Evolutionary conservation across 2,888 invertebrate species (phyloP).

Genomic region (Nephrocerus scutellatus): DNA sequence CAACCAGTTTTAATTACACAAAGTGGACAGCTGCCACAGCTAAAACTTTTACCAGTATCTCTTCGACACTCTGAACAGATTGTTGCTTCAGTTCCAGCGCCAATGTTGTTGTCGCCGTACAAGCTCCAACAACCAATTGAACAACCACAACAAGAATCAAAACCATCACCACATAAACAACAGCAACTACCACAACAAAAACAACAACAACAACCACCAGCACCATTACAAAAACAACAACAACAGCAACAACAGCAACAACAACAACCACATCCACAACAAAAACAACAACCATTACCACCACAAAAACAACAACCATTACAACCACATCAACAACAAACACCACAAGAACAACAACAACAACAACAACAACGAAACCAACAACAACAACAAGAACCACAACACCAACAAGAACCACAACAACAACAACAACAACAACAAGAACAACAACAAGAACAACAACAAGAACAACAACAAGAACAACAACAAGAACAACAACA

Average conservation of each 20-base stretch:
- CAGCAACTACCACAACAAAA: neutral
- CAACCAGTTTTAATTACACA: slow-evolving; percentile 14
- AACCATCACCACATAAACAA: slow-evolving; percentile 1
- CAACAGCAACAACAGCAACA: slow-evolving; percentile 12
- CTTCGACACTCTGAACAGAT: slow-evolving; percentile 27
- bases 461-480: slow-evolving; percentile 12
- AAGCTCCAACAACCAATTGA: slow-evolving; percentile 17
- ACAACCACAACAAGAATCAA: slow-evolving; percentile 1
- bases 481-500: slow-evolving; percentile 17
- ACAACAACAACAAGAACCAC: no score
- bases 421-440: slow-evolving; percentile 16
- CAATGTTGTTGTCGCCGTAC: slow-evolving; percentile 34
- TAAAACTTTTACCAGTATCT: slow-evolving; percentile 25
- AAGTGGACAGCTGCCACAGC: slow-evolving; percentile 22
- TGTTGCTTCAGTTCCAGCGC: slow-evolving; percentile 30
- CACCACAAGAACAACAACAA: slow-evolving; percentile 10
- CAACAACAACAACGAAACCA: no score
- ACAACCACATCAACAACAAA: neutral
- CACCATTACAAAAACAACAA: slow-evolving; percentile 19
- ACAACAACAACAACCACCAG: slow-evolving; percentile 14
- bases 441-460: slow-evolving; percentile 9
- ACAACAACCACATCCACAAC: slow-evolving; percentile 19
- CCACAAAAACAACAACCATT: slow-evolving; percentile 10
- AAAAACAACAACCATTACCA: neutral
- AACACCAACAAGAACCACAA: slow-evolving; percentile 11